Percentiles rank a stretch among this genome's conserved stretches.
These are phyloP conservation scores for Branchinecta sandiegonensis DNA, from an alignment of 2,888 invertebrate genomes.

Conservation along the genomic window DNA sequence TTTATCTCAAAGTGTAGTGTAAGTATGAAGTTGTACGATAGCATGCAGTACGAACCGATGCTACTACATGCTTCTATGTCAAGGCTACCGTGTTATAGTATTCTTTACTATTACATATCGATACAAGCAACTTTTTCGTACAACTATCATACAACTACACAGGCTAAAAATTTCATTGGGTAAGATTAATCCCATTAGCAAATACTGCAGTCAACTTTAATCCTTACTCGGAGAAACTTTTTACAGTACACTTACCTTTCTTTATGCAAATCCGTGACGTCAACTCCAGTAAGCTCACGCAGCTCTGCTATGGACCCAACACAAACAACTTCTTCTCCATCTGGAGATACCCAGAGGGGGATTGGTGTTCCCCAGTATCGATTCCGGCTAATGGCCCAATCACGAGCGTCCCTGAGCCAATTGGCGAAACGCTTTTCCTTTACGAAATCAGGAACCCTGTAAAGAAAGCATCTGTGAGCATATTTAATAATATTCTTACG, in stretches of 20 bases:
- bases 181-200: too few species aligned
- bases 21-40: too few species aligned
- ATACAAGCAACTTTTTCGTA: too few species aligned
- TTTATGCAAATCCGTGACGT: conserved; percentile 75
- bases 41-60: too few species aligned
- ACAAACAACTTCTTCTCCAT: conserved; percentile 82
- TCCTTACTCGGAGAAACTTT: too few species aligned
- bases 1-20: too few species aligned
- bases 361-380: conserved; percentile 99
- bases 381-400: conserved; percentile 96
- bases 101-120: too few species aligned
- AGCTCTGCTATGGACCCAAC: conserved; percentile 86
- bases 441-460: conserved; percentile 80
- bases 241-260: conserved; percentile 61
- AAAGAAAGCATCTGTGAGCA: background rate
- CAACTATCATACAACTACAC: too few species aligned
- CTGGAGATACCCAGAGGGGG: conserved; percentile 87
- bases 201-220: too few species aligned
- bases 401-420: conserved; percentile 91
- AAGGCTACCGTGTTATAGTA: too few species aligned
- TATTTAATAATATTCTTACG: background rate
- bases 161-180: too few species aligned
- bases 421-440: conserved; percentile 97
- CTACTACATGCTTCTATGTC: too few species aligned
- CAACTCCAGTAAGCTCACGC: conserved; percentile 58